These are phyloP conservation scores for Macaca mulatta DNA, from an alignment of 2,113 vertebrate species.

Conservation along the genomic window DNA sequence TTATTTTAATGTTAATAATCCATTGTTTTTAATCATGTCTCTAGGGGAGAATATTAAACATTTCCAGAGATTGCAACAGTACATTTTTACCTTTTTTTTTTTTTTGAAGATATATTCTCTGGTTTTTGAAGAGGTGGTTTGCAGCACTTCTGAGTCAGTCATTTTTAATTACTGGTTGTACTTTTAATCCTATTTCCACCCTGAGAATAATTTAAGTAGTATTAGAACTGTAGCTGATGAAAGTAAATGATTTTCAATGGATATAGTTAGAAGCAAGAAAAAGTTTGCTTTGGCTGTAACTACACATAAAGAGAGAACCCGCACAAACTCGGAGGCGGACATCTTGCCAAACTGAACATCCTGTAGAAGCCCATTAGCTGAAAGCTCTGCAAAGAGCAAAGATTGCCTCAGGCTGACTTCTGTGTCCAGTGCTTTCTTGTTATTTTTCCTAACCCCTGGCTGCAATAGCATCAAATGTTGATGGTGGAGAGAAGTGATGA, in stretches of 20 bases:
- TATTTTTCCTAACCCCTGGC: neutral
- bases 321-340: neutral
- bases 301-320: neutral
- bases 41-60: neutral
- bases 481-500: neutral
- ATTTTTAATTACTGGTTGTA: neutral
- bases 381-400: neutral
- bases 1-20: constrained; percentile 6
- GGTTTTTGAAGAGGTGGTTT: neutral
- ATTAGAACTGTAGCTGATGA: neutral
- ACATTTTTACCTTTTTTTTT: neutral
- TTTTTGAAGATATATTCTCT: neutral
- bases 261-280: neutral
- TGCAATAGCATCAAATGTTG: neutral
- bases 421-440: neutral
- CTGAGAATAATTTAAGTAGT: neutral
- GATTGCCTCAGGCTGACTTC: neutral
- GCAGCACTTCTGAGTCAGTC: neutral
- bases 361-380: neutral
- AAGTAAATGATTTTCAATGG: constrained; percentile 21
- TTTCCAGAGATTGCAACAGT: neutral
- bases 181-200: neutral
- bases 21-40: constrained; percentile 35
- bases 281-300: neutral
- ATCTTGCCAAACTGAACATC: neutral